phyloP scores from a whole-genome alignment of 2,888 invertebrate species.

The Amiota minor region DNA sequence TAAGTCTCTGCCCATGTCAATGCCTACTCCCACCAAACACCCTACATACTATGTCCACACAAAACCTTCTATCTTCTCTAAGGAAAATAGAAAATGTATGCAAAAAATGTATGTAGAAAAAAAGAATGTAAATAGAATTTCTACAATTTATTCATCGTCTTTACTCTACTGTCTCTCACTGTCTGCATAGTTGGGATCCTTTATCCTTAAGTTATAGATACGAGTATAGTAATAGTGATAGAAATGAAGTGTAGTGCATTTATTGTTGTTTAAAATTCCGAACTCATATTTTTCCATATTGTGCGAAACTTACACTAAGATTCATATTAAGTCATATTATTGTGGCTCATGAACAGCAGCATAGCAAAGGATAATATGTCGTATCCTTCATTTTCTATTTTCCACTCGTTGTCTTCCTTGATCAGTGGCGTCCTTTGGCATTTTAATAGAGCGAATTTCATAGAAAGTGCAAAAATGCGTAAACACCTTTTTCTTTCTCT shows the following conservation, averaged over 20 bases:
- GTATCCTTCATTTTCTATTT: too few relatives aligned
- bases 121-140: background rate
- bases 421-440: constrained; percentile 48
- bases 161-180: too few relatives aligned
- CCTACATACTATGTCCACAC: too few relatives aligned
- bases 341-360: background rate
- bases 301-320: background rate
- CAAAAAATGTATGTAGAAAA: background rate
- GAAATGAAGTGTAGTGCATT: too few relatives aligned
- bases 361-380: constrained; percentile 18
- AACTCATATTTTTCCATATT: background rate
- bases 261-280: too few relatives aligned
- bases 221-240: too few relatives aligned
- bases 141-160: constrained; percentile 20
- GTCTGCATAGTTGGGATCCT: too few relatives aligned
- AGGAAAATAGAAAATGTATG: constrained; percentile 2
- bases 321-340: background rate
- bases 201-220: too few relatives aligned
- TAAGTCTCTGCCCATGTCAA: too few relatives aligned
- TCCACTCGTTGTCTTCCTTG: background rate
- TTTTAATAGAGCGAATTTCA: constrained; percentile 66
- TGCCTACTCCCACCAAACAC: too few relatives aligned
- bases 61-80: background rate
- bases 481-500: constrained; percentile 26
- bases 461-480: constrained; percentile 50